Evolutionary conservation across 1,140 invertebrate genomes (phyloP), one percentile per base, ranked within the genome.

Genomic region (Pseudomyrmex sp.): DNA sequence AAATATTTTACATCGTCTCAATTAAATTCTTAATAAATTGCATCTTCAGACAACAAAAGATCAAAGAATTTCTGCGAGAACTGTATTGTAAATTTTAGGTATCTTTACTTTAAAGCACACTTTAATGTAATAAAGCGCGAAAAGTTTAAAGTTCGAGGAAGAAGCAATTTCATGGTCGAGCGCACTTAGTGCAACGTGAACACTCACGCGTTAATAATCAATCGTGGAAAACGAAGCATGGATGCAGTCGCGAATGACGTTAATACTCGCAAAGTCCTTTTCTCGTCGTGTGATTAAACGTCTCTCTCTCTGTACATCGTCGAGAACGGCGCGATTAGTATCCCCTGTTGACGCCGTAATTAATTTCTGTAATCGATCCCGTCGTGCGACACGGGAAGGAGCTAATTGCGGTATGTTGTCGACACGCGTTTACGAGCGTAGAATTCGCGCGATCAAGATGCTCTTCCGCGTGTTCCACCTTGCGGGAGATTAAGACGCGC

Each of bases 341-440:
- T 63, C 35, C 59, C 54, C 9, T 5, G 50, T 23, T 59, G 35
- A 48, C 48, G 63, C 54, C 20, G 52, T 83, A 79, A 75, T 83
- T 68, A 66, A 76, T 80, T 76, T 56, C 74, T 75, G 74, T 66
- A 76, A 83, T 63, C 74, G 61, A 76, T 66, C 61, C 66, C 46
- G 46, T 80, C 54, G 50, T 73, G 50, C 35, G 35, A 35, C 35
- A 76, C 74, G 82, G 66, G 18, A 76, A 50, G 66, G 13, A 76
- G 26, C 48, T 83, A 76, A 66, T 76, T 74, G 74, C 46, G 8
- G 44, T 54, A 23, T 76, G 80, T 76, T 48, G 61, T 79, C 62
- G 59, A 52, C 65, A 35, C 23, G 54, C 44, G 20, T 13, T 4
- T 59, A 15, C 20, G 12, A 58, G 63, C 52, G 15, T 65, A 46